A percentile compares a stretch with the other conserved stretches of the same genome.
phyloP scores from a whole-genome alignment of 2,888 invertebrate genomes.

The Agrotis segetum region DNA sequence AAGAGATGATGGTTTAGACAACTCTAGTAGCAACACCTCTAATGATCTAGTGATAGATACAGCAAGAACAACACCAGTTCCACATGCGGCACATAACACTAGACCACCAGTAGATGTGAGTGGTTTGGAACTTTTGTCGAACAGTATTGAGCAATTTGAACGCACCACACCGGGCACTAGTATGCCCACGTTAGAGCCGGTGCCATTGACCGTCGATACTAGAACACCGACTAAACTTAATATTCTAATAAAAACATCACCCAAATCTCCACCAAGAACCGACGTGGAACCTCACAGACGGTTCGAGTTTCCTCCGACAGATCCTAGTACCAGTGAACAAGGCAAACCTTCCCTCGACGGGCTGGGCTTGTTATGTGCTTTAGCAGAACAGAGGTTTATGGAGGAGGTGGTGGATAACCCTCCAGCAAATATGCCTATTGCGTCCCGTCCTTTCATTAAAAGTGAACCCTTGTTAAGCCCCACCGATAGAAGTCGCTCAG shows the following conservation, averaged over 20 bases:
- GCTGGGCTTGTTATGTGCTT: slow-evolving; percentile 94
- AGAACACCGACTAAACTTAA: slow-evolving; percentile 81
- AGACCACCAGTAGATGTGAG: slow-evolving; percentile 93
- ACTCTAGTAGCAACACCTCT: slow-evolving; percentile 86
- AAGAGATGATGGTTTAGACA: slow-evolving; percentile 83
- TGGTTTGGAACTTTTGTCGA: slow-evolving; percentile 95
- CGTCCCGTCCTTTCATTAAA: slow-evolving; percentile 83
- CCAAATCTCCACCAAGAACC: slow-evolving; percentile 83
- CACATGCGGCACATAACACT: slow-evolving; percentile 62
- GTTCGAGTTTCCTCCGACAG: slow-evolving; percentile 82
- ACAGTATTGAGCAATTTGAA: slow-evolving; percentile 96
- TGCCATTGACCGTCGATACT: slow-evolving; percentile 83
- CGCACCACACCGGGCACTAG: slow-evolving; percentile 85
- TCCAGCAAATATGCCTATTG: slow-evolving; percentile 66
- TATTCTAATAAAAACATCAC: slow-evolving; percentile 87
- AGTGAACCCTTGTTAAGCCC: slow-evolving; percentile 83
- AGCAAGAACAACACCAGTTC: slow-evolving; percentile 76
- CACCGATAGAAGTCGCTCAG: slow-evolving; percentile 73
- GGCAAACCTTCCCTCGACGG: slow-evolving; percentile 91
- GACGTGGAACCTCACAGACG: slow-evolving; percentile 82
- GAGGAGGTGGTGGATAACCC: slow-evolving; percentile 92
- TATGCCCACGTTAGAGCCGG: slow-evolving; percentile 80
- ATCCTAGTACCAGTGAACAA: slow-evolving; percentile 76
- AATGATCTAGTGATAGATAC: slow-evolving; percentile 89
- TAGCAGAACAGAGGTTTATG: slow-evolving; percentile 96